Evolutionary conservation across 1,140 invertebrate species (phyloP).

Genomic region (Aphidius ervi): DNA sequence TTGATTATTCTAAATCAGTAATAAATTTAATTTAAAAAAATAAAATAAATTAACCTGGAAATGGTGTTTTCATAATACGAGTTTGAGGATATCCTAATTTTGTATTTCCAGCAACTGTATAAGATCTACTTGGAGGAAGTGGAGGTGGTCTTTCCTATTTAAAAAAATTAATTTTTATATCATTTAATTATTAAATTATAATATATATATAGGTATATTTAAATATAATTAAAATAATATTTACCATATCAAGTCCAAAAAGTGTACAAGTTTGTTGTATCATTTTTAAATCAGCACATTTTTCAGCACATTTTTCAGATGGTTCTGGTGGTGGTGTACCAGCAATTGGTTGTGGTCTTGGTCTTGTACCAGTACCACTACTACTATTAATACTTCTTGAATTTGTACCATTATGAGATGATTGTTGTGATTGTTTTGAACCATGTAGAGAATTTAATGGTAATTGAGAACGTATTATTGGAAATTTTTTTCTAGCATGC

Average conservation of each 20-base stretch:
- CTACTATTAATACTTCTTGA: constrained; percentile 39
- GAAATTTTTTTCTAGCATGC: constrained; percentile 67
- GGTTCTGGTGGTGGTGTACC: constrained; percentile 73
- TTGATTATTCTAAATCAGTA: not conserved
- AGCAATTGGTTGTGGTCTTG: constrained; percentile 83
- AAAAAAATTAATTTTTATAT: constrained; percentile 10
- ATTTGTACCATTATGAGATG: constrained; percentile 33
- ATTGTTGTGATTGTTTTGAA: constrained; percentile 33
- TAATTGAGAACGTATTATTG: constrained; percentile 55
- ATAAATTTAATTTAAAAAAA: constrained; percentile 4
- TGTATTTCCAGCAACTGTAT: constrained; percentile 87
- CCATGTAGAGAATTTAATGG: constrained; percentile 29
- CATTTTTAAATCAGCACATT: constrained; percentile 77
- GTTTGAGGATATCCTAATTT: constrained; percentile 90
- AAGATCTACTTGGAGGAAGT: constrained; percentile 81
- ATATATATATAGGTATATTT: too few relatives aligned
- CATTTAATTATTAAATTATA: not conserved
- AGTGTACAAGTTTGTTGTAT: constrained; percentile 86
- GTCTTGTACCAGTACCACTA: constrained; percentile 57
- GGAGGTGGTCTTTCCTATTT: constrained; percentile 82
- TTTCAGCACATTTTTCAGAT: constrained; percentile 60
- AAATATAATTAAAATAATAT: constrained; percentile 28
- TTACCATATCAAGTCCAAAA: constrained; percentile 83
- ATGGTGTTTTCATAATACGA: constrained; percentile 85
- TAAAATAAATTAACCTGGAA: constrained; percentile 59